A percentile compares a stretch with the other conserved stretches of the same genome.
Evolutionary conservation across 1,140 invertebrate species (phyloP).

Genomic region (Apis dorsata): DNA sequence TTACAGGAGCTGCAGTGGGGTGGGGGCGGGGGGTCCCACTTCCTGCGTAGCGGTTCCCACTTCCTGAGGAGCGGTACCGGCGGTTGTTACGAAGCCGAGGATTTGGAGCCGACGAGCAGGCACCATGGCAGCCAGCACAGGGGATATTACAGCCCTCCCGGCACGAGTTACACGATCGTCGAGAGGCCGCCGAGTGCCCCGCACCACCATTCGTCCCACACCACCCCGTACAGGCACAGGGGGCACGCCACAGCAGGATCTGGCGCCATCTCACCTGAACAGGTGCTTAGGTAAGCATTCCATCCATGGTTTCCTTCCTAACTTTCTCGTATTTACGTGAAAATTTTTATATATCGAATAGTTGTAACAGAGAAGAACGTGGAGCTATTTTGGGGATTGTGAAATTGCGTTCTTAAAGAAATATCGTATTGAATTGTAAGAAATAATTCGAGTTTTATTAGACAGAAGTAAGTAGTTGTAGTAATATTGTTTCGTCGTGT

Average conservation of each 20-base stretch:
- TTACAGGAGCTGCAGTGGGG: slow-evolving; percentile 82
- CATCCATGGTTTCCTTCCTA: too few species aligned
- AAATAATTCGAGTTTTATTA: too few species aligned
- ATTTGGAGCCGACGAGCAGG: slow-evolving; percentile 73
- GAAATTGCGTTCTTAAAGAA: too few species aligned
- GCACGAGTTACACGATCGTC: slow-evolving; percentile 91
- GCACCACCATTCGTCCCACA: slow-evolving; percentile 82
- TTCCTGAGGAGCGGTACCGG: slow-evolving; percentile 72
- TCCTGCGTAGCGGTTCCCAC: slow-evolving; percentile 74
- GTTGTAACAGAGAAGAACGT: too few species aligned
- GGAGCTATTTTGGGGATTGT: too few species aligned
- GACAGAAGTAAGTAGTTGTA: background rate
- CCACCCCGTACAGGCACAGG: slow-evolving; percentile 82
- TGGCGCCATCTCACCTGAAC: slow-evolving; percentile 88
- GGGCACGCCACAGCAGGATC: slow-evolving; percentile 78
- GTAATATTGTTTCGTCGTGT: background rate
- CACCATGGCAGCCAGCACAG: slow-evolving; percentile 69
- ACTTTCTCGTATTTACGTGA: background rate
- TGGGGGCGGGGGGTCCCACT: slow-evolving; percentile 70
- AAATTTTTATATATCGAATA: too few species aligned
- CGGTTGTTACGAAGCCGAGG: slow-evolving; percentile 79
- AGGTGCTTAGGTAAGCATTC: slow-evolving; percentile 82
- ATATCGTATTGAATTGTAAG: too few species aligned
- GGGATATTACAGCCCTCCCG: slow-evolving; percentile 82
- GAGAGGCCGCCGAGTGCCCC: slow-evolving; percentile 89